Percentiles rank a stretch among this genome's conserved stretches.
Conservation (phyloP, 1,140 invertebrate species). For the Magallana ariakensis region DNA sequence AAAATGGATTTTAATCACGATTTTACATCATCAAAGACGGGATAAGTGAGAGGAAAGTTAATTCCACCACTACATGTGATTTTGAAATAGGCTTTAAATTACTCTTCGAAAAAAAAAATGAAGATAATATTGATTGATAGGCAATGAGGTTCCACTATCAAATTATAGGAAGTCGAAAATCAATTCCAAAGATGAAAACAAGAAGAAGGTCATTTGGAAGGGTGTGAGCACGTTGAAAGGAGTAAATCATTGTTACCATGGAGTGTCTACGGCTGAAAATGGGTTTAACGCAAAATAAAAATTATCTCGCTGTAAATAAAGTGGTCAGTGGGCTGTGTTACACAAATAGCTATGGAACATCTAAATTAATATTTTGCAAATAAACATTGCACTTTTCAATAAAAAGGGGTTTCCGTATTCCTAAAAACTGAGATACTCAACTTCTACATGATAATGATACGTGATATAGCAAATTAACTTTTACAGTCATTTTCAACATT, state of each 20-base stretch:
- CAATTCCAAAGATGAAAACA: conserved; percentile 32
- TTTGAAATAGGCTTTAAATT: conserved; percentile 33
- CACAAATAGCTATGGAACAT: not conserved
- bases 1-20: conserved; percentile 38
- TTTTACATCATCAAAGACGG: conserved; percentile 20
- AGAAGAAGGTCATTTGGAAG: not conserved
- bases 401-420: no score
- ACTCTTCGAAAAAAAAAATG: conserved; percentile 2
- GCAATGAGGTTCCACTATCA: conserved; percentile 14
- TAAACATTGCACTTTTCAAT: no score
- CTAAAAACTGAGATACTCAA: no score
- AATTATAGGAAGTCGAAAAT: conserved; percentile 26
- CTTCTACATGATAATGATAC: no score
- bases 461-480: no score
- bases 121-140: conserved; percentile 29
- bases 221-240: conserved; percentile 1
- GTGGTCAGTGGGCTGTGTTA: not conserved
- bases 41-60: not conserved
- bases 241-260: not conserved
- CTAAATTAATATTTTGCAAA: no score
- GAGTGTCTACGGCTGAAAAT: not conserved
- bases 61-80: conserved; percentile 25
- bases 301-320: not conserved
- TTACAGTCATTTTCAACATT: no score
- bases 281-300: conserved; percentile 2